phyloP scores from a whole-genome alignment of 2,797 vertebrate genomes.

The Hylomyscus alleni region DNA sequence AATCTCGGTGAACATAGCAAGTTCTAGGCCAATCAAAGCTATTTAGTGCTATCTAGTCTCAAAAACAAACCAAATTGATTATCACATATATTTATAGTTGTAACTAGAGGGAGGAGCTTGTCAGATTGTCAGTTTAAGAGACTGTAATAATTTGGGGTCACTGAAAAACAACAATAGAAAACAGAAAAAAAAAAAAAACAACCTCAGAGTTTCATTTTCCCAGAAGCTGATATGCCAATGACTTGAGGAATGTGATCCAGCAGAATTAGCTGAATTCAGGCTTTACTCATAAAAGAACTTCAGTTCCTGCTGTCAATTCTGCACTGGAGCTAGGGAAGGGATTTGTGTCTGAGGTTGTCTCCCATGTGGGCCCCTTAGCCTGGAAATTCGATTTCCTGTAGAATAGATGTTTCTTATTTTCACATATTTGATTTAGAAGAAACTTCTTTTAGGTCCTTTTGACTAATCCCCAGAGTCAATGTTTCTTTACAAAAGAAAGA shows the following conservation, averaged over 20 bases:
- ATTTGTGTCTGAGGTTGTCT: not conserved
- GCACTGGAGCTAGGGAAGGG: not conserved
- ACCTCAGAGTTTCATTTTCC: not conserved
- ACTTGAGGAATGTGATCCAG: not conserved
- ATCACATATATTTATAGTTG: not conserved
- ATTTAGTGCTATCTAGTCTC: not conserved
- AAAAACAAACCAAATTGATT: conserved; percentile 36
- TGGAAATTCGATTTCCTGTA: conserved; percentile 58
- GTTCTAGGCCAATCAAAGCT: not conserved
- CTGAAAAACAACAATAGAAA: not conserved
- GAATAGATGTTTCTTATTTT: conserved; percentile 48
- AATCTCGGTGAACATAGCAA: not conserved
- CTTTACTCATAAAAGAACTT: not conserved
- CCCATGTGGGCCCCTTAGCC: not conserved
- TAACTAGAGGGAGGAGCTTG: not conserved
- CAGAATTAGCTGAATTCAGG: not conserved
- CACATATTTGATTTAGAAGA: conserved; percentile 63
- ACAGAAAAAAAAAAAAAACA: not conserved
- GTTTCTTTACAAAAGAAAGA: not conserved
- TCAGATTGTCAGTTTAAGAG: conserved; percentile 15
- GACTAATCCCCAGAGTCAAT: conserved; percentile 43
- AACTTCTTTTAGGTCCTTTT: conserved; percentile 46
- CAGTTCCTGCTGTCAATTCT: not conserved
- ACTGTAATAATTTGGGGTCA: not conserved
- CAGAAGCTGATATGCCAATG: not conserved